These are phyloP conservation scores for Eupithecia exiguata DNA, from an alignment of 2,888 invertebrate species.

Conservation along the genomic window DNA sequence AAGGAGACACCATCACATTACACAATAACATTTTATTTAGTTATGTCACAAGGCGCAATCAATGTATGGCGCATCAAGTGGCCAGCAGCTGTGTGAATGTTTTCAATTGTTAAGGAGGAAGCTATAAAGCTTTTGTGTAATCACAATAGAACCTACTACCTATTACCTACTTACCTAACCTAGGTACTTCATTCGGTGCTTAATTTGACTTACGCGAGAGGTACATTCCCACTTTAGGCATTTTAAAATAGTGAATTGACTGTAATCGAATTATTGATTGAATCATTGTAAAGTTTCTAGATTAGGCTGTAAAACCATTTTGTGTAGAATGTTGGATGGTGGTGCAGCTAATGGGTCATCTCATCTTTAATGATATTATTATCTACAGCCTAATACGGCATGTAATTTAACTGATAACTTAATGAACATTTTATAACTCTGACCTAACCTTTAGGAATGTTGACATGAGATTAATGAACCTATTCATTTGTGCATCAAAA, in stretches of 20 bases:
- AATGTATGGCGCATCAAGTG: conserved; percentile 1
- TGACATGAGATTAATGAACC: background rate
- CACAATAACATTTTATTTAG: conserved; percentile 20
- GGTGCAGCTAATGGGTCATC: conserved; percentile 1
- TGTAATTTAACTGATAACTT: background rate
- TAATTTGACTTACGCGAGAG: background rate
- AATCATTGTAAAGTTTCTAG: background rate
- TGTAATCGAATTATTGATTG: background rate
- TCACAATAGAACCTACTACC: background rate
- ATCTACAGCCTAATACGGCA: background rate
- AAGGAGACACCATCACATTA: conserved; percentile 22
- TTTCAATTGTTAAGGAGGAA: background rate
- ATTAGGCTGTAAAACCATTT: conserved; percentile 9
- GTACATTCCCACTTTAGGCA: background rate
- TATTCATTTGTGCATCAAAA: background rate
- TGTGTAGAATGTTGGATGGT: conserved; percentile 1
- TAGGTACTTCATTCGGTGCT: background rate
- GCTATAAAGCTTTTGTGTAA: background rate
- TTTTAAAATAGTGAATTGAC: background rate
- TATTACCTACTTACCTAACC: background rate
- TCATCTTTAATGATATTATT: background rate
- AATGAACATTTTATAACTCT: background rate
- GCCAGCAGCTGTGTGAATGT: conserved; percentile 2
- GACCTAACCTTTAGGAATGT: background rate
- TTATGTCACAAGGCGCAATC: conserved; percentile 2